Conservation (phyloP, 2,888 invertebrate species). For the Cephus nigrinus region DNA sequence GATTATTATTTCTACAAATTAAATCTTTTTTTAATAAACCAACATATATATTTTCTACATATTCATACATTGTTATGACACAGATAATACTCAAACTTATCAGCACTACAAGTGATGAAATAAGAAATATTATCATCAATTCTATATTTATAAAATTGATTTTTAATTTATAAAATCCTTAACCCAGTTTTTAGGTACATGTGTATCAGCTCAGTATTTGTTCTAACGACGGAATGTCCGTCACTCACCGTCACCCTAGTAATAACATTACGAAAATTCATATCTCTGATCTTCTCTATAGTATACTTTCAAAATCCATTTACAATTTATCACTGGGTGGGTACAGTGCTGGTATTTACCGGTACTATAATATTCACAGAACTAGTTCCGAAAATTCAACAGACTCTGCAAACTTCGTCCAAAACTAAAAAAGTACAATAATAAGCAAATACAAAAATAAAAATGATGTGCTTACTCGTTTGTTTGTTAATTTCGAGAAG, state of each 20-base stretch:
- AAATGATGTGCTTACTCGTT: background rate
- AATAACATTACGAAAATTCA: conserved; percentile 94
- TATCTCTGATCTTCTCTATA: conserved; percentile 95
- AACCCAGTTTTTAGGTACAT: conserved; percentile 70
- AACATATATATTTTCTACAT: background rate
- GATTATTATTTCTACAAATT: background rate
- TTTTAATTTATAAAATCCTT: conserved; percentile 34
- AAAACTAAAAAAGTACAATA: conserved; percentile 41
- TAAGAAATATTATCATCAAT: background rate
- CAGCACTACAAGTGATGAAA: background rate
- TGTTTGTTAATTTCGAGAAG: background rate
- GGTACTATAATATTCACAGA: conserved; percentile 96
- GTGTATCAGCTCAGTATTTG: conserved; percentile 95
- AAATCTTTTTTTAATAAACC: background rate
- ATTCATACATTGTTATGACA: background rate
- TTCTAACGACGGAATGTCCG: conserved; percentile 92
- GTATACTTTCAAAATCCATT: conserved; percentile 95
- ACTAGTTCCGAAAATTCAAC: conserved; percentile 69
- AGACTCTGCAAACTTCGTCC: conserved; percentile 26
- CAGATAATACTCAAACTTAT: background rate
- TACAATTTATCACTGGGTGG: conserved; percentile 90
- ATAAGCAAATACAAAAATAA: background rate
- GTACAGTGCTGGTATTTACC: conserved; percentile 88
- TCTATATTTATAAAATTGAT: background rate
- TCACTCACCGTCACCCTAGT: conserved; percentile 96